phyloP scores from a whole-genome alignment of 1,140 invertebrate genomes.

The Eueides isabella region DNA sequence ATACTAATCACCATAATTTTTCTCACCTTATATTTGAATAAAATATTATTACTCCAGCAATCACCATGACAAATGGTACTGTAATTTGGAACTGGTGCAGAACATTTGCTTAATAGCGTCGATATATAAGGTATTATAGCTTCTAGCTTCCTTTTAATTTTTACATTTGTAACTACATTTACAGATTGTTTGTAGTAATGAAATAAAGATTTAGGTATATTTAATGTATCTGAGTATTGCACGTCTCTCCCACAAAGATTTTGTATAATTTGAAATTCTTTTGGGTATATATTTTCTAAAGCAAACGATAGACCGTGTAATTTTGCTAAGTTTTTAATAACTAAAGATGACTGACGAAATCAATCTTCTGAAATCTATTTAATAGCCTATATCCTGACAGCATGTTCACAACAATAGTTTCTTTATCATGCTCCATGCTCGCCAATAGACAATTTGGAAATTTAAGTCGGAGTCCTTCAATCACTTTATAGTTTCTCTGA shows the following conservation, averaged over 20 bases:
- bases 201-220: conserved; percentile 50
- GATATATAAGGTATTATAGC: conserved; percentile 47
- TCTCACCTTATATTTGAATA: conserved; percentile 60
- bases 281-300: conserved; percentile 49
- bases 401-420: conserved; percentile 49
- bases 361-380: conserved; percentile 54
- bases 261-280: conserved; percentile 54
- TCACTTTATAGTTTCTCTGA: conserved; percentile 50
- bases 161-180: conserved; percentile 49
- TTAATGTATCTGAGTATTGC: conserved; percentile 53
- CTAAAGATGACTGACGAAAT: conserved; percentile 58
- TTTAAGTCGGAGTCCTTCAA: conserved; percentile 66
- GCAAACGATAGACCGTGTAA: conserved; percentile 69
- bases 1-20: too few species aligned
- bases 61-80: conserved; percentile 66
- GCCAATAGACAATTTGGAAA: conserved; percentile 59
- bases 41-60: conserved; percentile 68
- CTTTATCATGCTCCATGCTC: conserved; percentile 52
- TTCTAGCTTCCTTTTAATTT: conserved; percentile 49
- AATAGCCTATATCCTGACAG: conserved; percentile 38
- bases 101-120: conserved; percentile 54
- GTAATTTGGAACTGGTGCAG: conserved; percentile 45
- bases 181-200: conserved; percentile 62
- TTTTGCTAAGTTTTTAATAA: conserved; percentile 68
- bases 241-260: conserved; percentile 51